Evolutionary conservation across 2,113 vertebrate species (phyloP).

Genomic region (Haplochromis burtoni): DNA sequence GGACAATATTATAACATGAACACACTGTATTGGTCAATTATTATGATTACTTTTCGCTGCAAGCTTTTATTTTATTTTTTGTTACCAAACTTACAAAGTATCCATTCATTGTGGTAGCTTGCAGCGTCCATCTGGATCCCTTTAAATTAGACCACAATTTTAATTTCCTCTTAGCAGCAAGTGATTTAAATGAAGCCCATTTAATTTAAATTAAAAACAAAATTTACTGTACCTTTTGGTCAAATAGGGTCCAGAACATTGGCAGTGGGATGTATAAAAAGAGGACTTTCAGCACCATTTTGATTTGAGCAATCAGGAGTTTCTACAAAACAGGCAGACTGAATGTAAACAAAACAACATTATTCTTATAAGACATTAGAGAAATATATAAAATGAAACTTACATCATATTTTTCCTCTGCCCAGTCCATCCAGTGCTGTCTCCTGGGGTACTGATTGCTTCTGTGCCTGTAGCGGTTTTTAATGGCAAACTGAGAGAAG

Average conservation of each 20-base stretch:
- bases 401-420: slow-evolving; percentile 86
- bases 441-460: slow-evolving; percentile 77
- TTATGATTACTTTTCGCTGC: not conserved
- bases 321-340: slow-evolving; percentile 68
- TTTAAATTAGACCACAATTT: slow-evolving; percentile 32
- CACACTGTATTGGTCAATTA: not conserved
- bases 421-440: slow-evolving; percentile 96
- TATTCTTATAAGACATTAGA: not conserved
- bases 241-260: slow-evolving; percentile 97
- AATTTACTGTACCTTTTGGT: slow-evolving; percentile 85
- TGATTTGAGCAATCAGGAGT: slow-evolving; percentile 84
- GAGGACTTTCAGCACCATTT: slow-evolving; percentile 89
- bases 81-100: slow-evolving; percentile 78
- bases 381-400: slow-evolving; percentile 2
- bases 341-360: not conserved
- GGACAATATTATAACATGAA: not conserved
- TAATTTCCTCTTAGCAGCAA: not conserved
- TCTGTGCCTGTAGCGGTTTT: slow-evolving; percentile 82
- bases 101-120: slow-evolving; percentile 87
- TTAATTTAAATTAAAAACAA: not conserved
- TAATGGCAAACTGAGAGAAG: slow-evolving; percentile 83
- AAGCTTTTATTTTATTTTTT: not conserved
- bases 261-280: slow-evolving; percentile 93
- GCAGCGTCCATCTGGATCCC: slow-evolving; percentile 95
- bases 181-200: not conserved